A percentile compares a stretch with the other conserved stretches of the same genome.
Conservation (phyloP, 2,888 invertebrate species). For the Apodemia duryi region DNA sequence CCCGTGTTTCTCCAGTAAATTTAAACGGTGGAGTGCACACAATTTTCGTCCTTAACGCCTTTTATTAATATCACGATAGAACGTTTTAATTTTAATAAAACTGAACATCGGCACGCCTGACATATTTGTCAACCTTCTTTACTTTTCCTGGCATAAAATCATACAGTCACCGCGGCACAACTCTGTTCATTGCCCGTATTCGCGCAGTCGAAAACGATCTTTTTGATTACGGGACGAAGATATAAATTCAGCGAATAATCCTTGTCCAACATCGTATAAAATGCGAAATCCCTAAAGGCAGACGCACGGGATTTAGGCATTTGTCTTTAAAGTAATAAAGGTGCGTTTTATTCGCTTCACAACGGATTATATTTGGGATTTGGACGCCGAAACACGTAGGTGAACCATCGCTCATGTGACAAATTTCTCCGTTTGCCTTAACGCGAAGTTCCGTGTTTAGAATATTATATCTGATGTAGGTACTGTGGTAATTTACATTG, state of each 20-base stretch:
- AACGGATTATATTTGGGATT: slow-evolving; percentile 75
- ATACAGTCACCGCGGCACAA: slow-evolving; percentile 64
- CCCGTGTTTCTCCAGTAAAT: slow-evolving; percentile 64
- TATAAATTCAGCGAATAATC: slow-evolving; percentile 70
- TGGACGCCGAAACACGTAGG: slow-evolving; percentile 75
- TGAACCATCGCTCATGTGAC: slow-evolving; percentile 80
- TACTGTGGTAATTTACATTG: slow-evolving; percentile 60
- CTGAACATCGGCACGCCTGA: slow-evolving; percentile 75
- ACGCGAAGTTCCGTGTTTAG: slow-evolving; percentile 74
- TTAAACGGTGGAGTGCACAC: slow-evolving; percentile 46
- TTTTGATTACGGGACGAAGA: slow-evolving; percentile 66
- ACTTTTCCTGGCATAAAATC: slow-evolving; percentile 75
- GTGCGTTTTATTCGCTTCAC: slow-evolving; percentile 73
- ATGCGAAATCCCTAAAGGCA: slow-evolving; percentile 61
- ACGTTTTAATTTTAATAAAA: slow-evolving; percentile 78
- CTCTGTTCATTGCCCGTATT: slow-evolving; percentile 40
- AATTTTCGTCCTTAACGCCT: slow-evolving; percentile 61
- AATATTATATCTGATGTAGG: slow-evolving; percentile 67
- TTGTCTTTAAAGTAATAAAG: slow-evolving; percentile 76
- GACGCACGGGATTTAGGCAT: slow-evolving; percentile 68
- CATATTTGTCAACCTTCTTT: slow-evolving; percentile 79
- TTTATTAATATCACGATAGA: slow-evolving; percentile 69
- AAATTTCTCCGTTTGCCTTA: slow-evolving; percentile 79
- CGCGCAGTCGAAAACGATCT: slow-evolving; percentile 58
- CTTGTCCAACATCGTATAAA: slow-evolving; percentile 55